Conservation (phyloP, 2,113 vertebrate genomes). For the Lycaon pictus region DNA sequence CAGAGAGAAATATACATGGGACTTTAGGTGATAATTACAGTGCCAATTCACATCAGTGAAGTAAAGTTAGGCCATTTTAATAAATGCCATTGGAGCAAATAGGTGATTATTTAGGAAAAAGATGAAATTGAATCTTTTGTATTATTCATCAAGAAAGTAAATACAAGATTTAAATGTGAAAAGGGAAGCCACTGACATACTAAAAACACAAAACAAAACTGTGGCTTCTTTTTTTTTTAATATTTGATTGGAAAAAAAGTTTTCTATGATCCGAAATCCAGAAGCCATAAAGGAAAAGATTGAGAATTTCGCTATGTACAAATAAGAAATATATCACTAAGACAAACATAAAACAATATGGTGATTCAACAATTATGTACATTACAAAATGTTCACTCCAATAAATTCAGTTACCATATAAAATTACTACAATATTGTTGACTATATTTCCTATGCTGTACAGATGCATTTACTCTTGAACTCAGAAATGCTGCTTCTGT, state of each 20-base stretch:
- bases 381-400: background rate
- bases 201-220: background rate
- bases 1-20: background rate
- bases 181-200: background rate
- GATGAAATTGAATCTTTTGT: background rate
- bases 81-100: background rate
- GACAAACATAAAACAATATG: background rate
- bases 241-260: background rate
- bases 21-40: background rate
- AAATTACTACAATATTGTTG: background rate
- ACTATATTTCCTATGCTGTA: background rate
- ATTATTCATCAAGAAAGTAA: background rate
- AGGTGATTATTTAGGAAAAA: background rate
- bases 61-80: background rate
- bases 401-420: background rate
- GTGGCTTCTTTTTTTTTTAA: background rate
- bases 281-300: background rate
- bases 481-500: background rate
- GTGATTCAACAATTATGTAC: background rate
- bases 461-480: background rate
- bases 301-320: background rate
- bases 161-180: background rate
- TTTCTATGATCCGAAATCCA: background rate
- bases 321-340: constrained; percentile 5
- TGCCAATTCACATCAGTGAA: background rate